A percentile compares a stretch with the other conserved stretches of the same genome.
Conservation (phyloP, 2,113 vertebrate species). For the Pristiophorus japonicus region DNA sequence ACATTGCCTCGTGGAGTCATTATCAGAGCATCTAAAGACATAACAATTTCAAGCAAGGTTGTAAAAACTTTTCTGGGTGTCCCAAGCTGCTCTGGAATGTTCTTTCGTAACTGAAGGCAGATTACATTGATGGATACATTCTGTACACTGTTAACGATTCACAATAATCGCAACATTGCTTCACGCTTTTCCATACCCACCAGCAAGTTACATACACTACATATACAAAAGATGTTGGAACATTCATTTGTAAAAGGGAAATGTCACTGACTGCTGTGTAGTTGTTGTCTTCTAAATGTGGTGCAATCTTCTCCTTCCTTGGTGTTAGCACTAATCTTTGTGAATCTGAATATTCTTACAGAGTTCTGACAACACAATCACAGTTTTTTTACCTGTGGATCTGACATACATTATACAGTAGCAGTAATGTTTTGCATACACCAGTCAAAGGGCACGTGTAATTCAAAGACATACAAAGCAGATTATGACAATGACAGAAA, state of each 20-base stretch:
- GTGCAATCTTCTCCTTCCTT: not conserved
- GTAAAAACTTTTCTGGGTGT: not conserved
- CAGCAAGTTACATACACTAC: not conserved
- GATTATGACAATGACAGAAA: not conserved
- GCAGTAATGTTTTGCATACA: not conserved
- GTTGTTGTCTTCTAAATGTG: not conserved
- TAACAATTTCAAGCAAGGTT: not conserved
- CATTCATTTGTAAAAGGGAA: not conserved
- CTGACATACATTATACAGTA: not conserved
- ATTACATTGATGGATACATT: not conserved
- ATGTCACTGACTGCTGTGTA: too few species aligned
- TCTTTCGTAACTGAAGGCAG: not conserved
- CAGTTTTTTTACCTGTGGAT: not conserved
- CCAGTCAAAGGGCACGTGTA: not conserved
- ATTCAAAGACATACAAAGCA: not conserved
- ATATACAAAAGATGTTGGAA: not conserved
- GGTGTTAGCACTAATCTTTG: not conserved
- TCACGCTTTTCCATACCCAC: not conserved
- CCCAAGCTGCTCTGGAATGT: not conserved
- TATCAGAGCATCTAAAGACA: too few species aligned
- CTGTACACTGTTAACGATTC: not conserved
- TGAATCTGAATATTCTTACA: not conserved
- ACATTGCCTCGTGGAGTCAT: too few species aligned
- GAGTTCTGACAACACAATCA: too few species aligned
- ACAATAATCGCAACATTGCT: not conserved